Evolutionary conservation across 1,140 invertebrate genomes (phyloP), one percentile per base, ranked within the genome.

Genomic region (Mamestra configurata): DNA sequence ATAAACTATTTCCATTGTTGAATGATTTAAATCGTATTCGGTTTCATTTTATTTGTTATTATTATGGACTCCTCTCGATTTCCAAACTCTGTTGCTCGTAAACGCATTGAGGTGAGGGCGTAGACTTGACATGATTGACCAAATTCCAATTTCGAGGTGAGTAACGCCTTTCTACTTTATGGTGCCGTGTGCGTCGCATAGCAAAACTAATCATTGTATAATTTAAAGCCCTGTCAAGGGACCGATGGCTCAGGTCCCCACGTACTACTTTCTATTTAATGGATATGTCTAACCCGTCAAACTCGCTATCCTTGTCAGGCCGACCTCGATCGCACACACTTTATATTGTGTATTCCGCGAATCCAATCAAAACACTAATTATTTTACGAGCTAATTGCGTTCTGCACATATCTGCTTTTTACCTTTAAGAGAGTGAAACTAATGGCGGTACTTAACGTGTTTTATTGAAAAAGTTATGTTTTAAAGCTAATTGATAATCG

Each of bases 211-310:
- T 78, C 57, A 76, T 76, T 76, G 73, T 76, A 64, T 76, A 78
- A 68, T 68, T 79, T 71, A 71, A 24, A 66, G 77, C 37, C 64
- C 66, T 77, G 75, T 53, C 43, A 66, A 53, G 75, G 75, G 75
- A 66, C n/a, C 46, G 57, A 77, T 77, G 75, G 40, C 24, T 24
- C 61, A n/a, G 18, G 53, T 79, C 31, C n/a, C 64, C 53, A 71
- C 77, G 77, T 71, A 77, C 79, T 68, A 71, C 79, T 80, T 80
- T 80, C 79, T 77, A 80, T 80, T 57, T 77, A 80, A 76, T 80
- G 61, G 72, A 80, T 76, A 80, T 57, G 24, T 70, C 79, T 27
- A 79, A 79, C 78, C 55, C 66, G 79, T 80, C 59, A 70, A 80
- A 80, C 79, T 40, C 35, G 79, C 72, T 77, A 49, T 80, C 79